phyloP scores from a whole-genome alignment of 2,888 invertebrate genomes.

The Blera fallax region DNA sequence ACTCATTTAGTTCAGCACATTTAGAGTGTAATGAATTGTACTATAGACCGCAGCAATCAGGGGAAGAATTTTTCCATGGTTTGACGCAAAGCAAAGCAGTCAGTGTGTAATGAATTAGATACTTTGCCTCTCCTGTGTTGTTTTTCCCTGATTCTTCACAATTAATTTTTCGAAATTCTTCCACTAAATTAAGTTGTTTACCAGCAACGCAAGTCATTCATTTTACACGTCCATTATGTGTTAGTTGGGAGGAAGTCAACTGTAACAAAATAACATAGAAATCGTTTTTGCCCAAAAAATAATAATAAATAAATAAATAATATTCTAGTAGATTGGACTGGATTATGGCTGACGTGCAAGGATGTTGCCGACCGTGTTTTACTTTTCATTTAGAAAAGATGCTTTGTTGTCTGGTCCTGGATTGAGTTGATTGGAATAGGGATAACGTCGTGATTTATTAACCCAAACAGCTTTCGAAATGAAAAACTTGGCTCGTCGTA shows the following conservation, averaged over 20 bases:
- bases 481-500: neutral
- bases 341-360: neutral
- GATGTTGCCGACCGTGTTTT: conserved; percentile 10
- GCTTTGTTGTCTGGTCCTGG: conserved; percentile 11
- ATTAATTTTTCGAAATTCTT: conserved; percentile 54
- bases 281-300: conserved; percentile 14
- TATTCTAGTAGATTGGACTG: conserved; percentile 25
- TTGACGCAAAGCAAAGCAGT: conserved; percentile 41
- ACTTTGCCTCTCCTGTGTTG: neutral
- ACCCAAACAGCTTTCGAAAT: neutral
- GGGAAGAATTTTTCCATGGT: conserved; percentile 27
- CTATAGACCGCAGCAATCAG: conserved; percentile 41
- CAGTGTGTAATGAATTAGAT: conserved; percentile 18
- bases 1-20: conserved; percentile 55
- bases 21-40: conserved; percentile 52
- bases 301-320: neutral
- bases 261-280: conserved; percentile 23
- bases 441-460: conserved; percentile 38
- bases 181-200: conserved; percentile 65
- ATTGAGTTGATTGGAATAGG: conserved; percentile 36
- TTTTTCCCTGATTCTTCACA: conserved; percentile 6
- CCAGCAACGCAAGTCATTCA: conserved; percentile 49
- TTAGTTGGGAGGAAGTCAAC: conserved; percentile 40
- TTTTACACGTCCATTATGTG: conserved; percentile 44
- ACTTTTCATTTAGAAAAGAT: conserved; percentile 15